phyloP scores from a whole-genome alignment of 1,140 invertebrate genomes.

The Cydia amplana region DNA sequence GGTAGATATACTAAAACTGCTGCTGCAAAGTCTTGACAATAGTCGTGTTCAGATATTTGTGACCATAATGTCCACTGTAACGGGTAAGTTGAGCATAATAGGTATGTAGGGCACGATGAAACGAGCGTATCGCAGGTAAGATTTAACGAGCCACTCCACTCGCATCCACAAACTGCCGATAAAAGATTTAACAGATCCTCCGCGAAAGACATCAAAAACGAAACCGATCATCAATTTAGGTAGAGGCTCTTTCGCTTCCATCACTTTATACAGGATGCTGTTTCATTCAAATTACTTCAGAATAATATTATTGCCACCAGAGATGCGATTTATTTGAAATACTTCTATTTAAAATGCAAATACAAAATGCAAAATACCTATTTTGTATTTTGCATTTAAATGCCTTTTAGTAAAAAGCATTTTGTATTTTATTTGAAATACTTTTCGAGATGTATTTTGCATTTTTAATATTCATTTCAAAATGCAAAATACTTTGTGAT shows the following conservation, averaged over 20 bases:
- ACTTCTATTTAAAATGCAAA: no score
- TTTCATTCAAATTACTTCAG: slow-evolving; percentile 30
- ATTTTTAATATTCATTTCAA: no score
- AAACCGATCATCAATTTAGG: slow-evolving; percentile 53
- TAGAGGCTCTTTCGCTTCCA: slow-evolving; percentile 27
- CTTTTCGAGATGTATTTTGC: no score
- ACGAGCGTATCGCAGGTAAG: slow-evolving; percentile 49
- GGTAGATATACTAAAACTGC: no score
- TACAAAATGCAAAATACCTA: no score
- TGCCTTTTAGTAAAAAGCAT: no score
- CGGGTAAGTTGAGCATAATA: slow-evolving; percentile 44
- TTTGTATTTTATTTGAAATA: no score
- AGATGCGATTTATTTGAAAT: no score
- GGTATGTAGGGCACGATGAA: slow-evolving; percentile 44
- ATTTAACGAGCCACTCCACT: slow-evolving; percentile 52
- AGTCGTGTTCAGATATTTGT: not conserved
- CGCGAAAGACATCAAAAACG: slow-evolving; percentile 56
- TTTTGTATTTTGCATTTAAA: no score
- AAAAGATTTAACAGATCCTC: slow-evolving; percentile 64
- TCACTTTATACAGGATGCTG: slow-evolving; percentile 7
- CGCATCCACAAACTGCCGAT: slow-evolving; percentile 54
- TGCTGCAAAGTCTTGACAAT: no score
- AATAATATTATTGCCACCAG: no score
- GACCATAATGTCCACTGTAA: not conserved
- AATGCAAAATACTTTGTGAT: no score